A percentile compares a stretch with the other conserved stretches of the same genome.
phyloP scores from a whole-genome alignment of 2,888 invertebrate genomes.

The Meiosimyza platycephala region DNA sequence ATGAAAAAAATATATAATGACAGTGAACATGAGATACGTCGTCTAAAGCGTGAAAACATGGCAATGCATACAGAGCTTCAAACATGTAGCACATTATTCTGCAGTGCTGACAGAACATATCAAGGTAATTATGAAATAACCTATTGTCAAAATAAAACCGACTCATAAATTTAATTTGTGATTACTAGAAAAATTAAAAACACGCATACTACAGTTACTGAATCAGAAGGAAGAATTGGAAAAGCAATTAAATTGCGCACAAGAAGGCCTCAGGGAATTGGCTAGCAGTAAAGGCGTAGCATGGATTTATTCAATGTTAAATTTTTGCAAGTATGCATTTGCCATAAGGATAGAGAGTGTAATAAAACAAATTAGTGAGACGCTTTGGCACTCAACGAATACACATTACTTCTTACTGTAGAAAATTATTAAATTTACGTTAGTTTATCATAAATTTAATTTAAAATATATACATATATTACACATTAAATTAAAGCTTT shows the following conservation, averaged over 20 bases:
- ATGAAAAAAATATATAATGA: slow-evolving; percentile 65
- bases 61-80: slow-evolving; percentile 65
- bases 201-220: slow-evolving; percentile 58
- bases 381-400: neutral
- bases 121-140: slow-evolving; percentile 53
- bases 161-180: slow-evolving; percentile 10
- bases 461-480: neutral
- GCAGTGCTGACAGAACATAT: slow-evolving; percentile 63
- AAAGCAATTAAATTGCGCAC: slow-evolving; percentile 55
- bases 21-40: slow-evolving; percentile 63
- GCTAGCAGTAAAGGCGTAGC: slow-evolving; percentile 60
- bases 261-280: slow-evolving; percentile 58
- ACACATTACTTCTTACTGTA: neutral
- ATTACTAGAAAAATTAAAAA: slow-evolving; percentile 59
- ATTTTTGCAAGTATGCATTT: slow-evolving; percentile 65
- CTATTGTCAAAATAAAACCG: slow-evolving; percentile 8
- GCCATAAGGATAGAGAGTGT: neutral
- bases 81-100: slow-evolving; percentile 63
- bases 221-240: slow-evolving; percentile 61
- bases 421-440: too few species aligned
- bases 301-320: slow-evolving; percentile 65
- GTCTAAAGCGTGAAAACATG: slow-evolving; percentile 63
- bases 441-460: neutral
- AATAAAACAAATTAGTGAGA: neutral
- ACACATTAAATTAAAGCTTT: neutral